Evolutionary conservation across 2,797 vertebrate species (phyloP), one percentile per base, ranked within the genome.

Genomic region (Coendou prehensilis): DNA sequence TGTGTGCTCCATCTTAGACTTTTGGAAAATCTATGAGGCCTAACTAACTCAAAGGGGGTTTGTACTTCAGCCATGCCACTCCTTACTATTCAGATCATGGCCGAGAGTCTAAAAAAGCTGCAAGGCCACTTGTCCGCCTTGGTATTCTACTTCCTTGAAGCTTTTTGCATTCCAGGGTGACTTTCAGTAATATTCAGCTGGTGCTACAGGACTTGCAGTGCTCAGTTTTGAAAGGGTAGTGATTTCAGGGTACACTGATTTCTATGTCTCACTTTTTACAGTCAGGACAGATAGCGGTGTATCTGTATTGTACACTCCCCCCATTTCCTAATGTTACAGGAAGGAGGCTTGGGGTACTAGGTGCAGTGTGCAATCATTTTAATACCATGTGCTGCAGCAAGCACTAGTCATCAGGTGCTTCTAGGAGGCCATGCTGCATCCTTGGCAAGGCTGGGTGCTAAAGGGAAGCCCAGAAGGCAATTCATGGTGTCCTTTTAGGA

Each of bases 221-320:
- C 52, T 92, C 17, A 6, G 8, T 84, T 96, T 96, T 81, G 33
- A 71, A 69, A 84, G 52, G 45, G 33, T 67, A 73, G 85, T 15
- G 22, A 56, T 79, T 93, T 97, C 64, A 69, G 64, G 67, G 41
- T 47, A 15, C 33, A 56, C 41, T 33, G 52, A 85, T 94, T 93
- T 97, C 45, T 79, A 56, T 76, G 17, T 64, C 95, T 93, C 93
- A 88, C 87, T 94, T 91, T 54, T 88, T 59, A 91, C 59, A 71
- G 63, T 83, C n/a, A 71, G 73, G 94, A 89, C n/a, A 93, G 82
- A 89, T 61, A 37, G 33, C 1, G 63, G 61, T 2, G 61, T 11
- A 26, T 59, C 26, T 89, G 28, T 56, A 57, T 56, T 18, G 10
- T 59, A 67, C 14, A 6, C n/a, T 14, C 20, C 45, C 47, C 28